Conservation (phyloP, 2,113 vertebrate genomes). For the Crotalus helleri region DNA sequence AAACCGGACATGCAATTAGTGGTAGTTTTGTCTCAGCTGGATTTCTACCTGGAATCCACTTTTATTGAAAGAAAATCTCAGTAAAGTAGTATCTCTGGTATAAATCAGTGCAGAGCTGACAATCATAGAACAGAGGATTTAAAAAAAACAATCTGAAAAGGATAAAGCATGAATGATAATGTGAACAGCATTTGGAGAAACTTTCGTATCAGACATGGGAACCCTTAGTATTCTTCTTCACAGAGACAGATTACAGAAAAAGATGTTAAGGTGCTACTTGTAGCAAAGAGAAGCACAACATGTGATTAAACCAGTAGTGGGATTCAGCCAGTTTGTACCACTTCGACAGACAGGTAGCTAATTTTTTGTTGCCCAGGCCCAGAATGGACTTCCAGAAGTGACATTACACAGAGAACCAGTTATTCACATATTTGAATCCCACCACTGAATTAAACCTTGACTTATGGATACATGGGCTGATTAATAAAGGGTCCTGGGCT, state of each 20-base stretch:
- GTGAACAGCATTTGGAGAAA: background rate
- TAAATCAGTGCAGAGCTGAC: background rate
- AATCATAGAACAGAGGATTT: background rate
- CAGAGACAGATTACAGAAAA: background rate
- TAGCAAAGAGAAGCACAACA: background rate
- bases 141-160: background rate
- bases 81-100: background rate
- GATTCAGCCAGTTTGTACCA: too few species aligned
- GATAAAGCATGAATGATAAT: background rate
- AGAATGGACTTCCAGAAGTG: too few species aligned
- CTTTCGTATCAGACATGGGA: background rate
- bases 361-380: too few species aligned
- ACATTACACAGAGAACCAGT: too few species aligned
- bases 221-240: background rate
- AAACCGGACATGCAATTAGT: background rate
- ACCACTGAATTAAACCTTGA: background rate
- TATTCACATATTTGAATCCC: too few species aligned
- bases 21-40: background rate
- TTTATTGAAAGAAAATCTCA: background rate
- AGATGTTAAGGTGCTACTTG: background rate
- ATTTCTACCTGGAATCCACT: background rate
- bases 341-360: too few species aligned
- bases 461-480: background rate
- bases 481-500: background rate
- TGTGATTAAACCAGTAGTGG: background rate